phyloP scores from a whole-genome alignment of 2,113 vertebrate species.

The Arizona elegans region DNA sequence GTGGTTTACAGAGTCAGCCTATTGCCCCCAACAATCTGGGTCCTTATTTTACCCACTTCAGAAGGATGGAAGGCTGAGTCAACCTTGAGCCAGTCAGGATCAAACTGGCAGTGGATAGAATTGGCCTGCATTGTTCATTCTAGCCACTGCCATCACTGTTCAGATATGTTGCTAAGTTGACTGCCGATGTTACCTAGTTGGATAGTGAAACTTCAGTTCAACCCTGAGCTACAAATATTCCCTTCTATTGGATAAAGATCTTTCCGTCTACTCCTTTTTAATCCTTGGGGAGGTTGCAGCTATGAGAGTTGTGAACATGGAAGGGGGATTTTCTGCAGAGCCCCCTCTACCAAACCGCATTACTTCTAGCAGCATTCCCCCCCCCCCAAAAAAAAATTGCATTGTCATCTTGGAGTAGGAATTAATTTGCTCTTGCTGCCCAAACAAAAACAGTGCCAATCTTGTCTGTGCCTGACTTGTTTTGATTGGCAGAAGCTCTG shows the following conservation, averaged over 20 bases:
- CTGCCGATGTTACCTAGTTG: no score
- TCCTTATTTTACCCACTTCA: no score
- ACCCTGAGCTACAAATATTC: not conserved
- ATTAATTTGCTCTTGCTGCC: not conserved
- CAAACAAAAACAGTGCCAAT: not conserved
- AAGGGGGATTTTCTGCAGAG: not conserved
- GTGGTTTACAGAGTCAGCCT: no score
- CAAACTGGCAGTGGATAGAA: no score
- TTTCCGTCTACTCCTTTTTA: not conserved
- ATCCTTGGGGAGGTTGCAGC: not conserved
- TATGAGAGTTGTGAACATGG: not conserved
- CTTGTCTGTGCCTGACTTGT: not conserved
- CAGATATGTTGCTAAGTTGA: not conserved
- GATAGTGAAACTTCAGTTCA: not conserved
- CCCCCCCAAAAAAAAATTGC: not conserved
- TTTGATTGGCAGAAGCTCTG: not conserved
- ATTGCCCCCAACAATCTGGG: no score
- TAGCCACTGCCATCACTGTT: no score
- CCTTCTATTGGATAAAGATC: not conserved
- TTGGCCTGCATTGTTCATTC: no score
- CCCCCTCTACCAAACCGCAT: not conserved
- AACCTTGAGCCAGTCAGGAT: no score
- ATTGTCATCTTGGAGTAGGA: not conserved
- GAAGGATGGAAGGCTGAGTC: no score
- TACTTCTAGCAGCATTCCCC: not conserved